Conservation (phyloP, 2,797 vertebrate genomes). For the Eospalax fontanierii region DNA sequence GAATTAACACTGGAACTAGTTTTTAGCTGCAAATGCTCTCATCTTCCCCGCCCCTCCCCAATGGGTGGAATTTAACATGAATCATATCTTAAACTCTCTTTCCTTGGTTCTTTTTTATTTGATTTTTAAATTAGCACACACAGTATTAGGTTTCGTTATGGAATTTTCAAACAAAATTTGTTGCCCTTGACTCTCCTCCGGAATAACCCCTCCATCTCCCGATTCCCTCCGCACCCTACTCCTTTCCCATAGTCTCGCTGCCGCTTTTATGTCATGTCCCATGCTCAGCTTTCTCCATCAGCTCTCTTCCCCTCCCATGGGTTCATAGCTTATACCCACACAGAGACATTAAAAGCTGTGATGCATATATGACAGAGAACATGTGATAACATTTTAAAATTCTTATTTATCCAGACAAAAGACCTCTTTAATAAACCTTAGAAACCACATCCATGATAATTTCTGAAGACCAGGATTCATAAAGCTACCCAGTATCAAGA, state of each 20-base stretch:
- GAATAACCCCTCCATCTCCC: no score
- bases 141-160: not conserved
- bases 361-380: not conserved
- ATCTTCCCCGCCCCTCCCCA: not conserved
- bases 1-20: not conserved
- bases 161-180: not conserved
- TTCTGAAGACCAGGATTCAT: not conserved
- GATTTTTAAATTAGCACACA: not conserved
- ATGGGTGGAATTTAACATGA: not conserved
- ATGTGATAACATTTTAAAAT: not conserved
- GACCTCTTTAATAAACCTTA: not conserved
- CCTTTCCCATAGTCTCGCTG: not conserved
- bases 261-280: not conserved
- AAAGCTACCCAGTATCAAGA: not conserved
- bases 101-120: not conserved
- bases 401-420: not conserved
- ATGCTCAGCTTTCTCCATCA: not conserved
- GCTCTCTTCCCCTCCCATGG: no score
- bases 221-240: not conserved
- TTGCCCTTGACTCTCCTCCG: not conserved
- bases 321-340: not conserved
- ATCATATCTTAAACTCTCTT: not conserved
- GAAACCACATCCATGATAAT: not conserved
- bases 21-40: not conserved
- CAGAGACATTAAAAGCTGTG: not conserved